Base-by-base conservation (phyloP, 1,140 invertebrate species). In the Leptoteleia sp. region DNA sequence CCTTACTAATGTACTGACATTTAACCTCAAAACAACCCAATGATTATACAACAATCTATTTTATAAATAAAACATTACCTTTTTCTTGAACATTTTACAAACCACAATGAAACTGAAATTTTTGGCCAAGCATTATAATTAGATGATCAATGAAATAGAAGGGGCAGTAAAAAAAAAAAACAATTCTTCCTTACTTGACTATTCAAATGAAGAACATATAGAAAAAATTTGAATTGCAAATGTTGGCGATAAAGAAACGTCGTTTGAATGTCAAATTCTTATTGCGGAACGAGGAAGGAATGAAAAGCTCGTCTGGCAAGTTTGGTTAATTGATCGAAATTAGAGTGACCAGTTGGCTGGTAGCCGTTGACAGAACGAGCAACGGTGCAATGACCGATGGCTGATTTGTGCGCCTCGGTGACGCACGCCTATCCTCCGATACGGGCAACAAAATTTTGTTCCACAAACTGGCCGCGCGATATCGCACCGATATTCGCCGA, bases 271-370 rank as follows among this genome's bases (percentile, higher is more conserved):
- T 71, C 55, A 22, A 73, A 73, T 64, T 73, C 48, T 73, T 55
- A 47, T 57, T 35, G 61, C 70, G 71, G 67, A 80, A 80, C 52
- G 29, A 80, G 72, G 65, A 76, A 76, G 48, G 50, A 64, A 50
- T 62, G 57, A 62, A 48, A 64, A 52, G 38, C 47, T 61, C 19
- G 29, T 15, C 48, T 6, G 52, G 22, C 64, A 35, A 70, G 67
- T 81, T 77, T 79, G 57, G 77, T 81, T 82, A 82, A 82, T 82
- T 81, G 76, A 82, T 82, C 76, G 79, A 81, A 82, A 82, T 82
- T 80, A 81, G 59, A 82, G 68, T 80, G 68, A 68, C 57, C 70
- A 55, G 67, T 55, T 25, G 48, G 70, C 22, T 38, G 17, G 22
- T 17, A 16, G 62, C 16, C 64, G 73, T 76, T 76, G 68, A 75